phyloP scores from a whole-genome alignment of 2,888 invertebrate species.

The Macaria notata region DNA sequence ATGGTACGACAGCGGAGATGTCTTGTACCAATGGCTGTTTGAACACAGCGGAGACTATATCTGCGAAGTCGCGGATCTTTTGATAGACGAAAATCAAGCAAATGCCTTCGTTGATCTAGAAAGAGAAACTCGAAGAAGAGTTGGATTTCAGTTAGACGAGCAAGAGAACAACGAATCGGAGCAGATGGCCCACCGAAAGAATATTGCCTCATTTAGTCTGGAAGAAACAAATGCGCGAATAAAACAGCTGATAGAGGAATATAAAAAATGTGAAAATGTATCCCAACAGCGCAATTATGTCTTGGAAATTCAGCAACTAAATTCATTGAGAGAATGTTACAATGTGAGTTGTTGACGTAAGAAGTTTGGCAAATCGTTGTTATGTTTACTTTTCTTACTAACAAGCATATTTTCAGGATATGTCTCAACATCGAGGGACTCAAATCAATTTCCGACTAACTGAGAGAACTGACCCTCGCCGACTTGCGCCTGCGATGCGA shows the following conservation, averaged over 20 bases:
- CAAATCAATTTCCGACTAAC: constrained; percentile 28
- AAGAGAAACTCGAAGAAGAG: constrained; percentile 39
- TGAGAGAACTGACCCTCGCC: constrained; percentile 32
- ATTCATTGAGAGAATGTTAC: constrained; percentile 44
- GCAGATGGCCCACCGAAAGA: constrained; percentile 18
- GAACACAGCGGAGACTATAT: constrained; percentile 36
- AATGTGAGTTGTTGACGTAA: constrained; percentile 42
- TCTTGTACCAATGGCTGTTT: constrained; percentile 57
- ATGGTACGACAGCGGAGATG: constrained; percentile 42
- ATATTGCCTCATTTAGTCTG: constrained; percentile 42
- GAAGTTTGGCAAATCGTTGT: no score
- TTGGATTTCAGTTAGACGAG: constrained; percentile 48
- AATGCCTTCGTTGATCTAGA: constrained; percentile 33
- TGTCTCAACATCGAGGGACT: constrained; percentile 36
- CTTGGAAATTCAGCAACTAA: constrained; percentile 34
- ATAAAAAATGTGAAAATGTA: constrained; percentile 12
- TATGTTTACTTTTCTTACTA: background rate
- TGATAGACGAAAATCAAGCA: constrained; percentile 30
- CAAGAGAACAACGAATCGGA: constrained; percentile 17
- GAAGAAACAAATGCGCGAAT: constrained; percentile 36
- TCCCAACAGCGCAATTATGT: constrained; percentile 14
- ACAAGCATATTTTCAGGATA: constrained; percentile 40
- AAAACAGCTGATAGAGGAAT: constrained; percentile 32
- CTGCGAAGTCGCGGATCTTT: constrained; percentile 25
- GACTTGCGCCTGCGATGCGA: constrained; percentile 42